Evolutionary conservation across 2,888 invertebrate species (phyloP).

Genomic region (Dusona sp.): DNA sequence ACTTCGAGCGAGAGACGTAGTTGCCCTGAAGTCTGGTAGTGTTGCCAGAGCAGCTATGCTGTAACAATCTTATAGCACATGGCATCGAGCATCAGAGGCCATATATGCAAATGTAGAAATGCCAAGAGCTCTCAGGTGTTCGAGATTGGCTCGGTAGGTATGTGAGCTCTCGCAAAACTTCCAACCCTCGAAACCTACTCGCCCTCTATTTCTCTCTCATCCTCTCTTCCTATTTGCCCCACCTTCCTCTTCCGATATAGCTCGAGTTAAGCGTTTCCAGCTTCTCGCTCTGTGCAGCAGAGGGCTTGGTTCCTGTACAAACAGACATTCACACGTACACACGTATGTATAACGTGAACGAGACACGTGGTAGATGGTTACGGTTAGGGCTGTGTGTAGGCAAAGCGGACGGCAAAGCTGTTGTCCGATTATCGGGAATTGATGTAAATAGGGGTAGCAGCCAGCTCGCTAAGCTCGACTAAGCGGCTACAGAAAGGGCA

Average conservation of each 20-base stretch:
- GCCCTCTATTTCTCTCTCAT: constrained; percentile 9
- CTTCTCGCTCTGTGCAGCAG: constrained; percentile 35
- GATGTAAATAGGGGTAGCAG: constrained; percentile 77
- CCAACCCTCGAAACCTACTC: constrained; percentile 5
- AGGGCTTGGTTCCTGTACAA: constrained; percentile 23
- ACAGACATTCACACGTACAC: neutral
- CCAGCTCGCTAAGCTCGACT: constrained; percentile 73
- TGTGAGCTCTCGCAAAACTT: constrained; percentile 59
- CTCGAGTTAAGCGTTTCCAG: constrained; percentile 63
- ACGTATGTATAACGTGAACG: neutral
- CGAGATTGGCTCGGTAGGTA: constrained; percentile 71
- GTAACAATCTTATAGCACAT: constrained; percentile 53
- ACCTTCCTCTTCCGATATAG: constrained; percentile 36
- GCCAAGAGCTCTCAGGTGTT: constrained; percentile 75
- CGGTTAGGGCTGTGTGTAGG: constrained; percentile 13
- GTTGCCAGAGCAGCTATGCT: constrained; percentile 10
- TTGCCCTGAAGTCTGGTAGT: neutral
- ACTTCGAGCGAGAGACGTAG: constrained; percentile 12
- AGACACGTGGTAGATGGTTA: constrained; percentile 3
- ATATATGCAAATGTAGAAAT: constrained; percentile 78
- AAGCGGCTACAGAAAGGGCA: constrained; percentile 66
- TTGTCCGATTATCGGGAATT: constrained; percentile 79
- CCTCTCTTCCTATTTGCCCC: neutral
- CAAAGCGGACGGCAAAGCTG: constrained; percentile 67
- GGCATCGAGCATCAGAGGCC: constrained; percentile 54